Conservation (phyloP, 2,797 vertebrate genomes). For the Lepilemur ruficaudatus region DNA sequence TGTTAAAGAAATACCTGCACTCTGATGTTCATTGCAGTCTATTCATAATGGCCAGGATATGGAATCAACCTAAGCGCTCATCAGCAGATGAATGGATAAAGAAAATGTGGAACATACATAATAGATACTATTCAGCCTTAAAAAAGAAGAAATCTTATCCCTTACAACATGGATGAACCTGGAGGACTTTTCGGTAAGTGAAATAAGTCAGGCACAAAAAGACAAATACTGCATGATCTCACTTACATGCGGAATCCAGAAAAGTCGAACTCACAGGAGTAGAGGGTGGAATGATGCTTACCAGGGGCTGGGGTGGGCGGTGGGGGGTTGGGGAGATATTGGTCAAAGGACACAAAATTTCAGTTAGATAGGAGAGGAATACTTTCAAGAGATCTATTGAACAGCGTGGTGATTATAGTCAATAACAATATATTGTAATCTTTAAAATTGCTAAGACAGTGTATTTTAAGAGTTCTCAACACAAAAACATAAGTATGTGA, state of each 20-base stretch:
- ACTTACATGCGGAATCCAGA: neutral
- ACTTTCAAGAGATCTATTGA: neutral
- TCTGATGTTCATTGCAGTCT: neutral
- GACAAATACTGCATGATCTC: neutral
- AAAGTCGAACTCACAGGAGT: neutral
- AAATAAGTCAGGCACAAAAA: neutral
- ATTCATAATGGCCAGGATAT: neutral
- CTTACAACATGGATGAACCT: neutral
- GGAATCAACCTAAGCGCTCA: neutral
- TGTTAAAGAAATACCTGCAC: neutral
- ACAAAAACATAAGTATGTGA: neutral
- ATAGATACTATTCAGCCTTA: neutral
- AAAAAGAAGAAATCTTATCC: neutral
- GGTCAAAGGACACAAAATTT: neutral
- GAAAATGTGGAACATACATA: neutral
- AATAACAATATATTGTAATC: neutral
- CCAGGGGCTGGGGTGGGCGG: neutral
- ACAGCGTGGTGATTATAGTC: neutral
- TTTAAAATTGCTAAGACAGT: neutral
- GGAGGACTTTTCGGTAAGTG: neutral
- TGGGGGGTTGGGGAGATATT: neutral
- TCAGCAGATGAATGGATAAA: neutral
- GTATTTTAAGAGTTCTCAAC: neutral
- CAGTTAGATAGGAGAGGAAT: neutral
- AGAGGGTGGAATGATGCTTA: neutral